These are phyloP conservation scores for Brachymystax lenok DNA, from an alignment of 2,797 vertebrate species.

Conservation along the genomic window DNA sequence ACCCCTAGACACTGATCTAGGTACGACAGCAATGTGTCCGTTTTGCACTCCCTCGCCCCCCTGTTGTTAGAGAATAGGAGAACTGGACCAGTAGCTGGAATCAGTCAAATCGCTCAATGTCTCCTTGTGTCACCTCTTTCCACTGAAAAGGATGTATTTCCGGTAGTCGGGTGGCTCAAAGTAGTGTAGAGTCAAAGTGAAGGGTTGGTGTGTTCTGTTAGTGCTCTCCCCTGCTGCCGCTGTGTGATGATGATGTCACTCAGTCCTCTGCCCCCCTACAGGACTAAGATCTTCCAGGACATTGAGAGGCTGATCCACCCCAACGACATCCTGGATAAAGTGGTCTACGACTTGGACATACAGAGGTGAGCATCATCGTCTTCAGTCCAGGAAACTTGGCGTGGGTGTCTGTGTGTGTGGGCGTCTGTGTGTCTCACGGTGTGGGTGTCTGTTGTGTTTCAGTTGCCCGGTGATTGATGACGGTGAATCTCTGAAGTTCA, in stretches of 20 bases:
- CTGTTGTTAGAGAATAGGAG: no score
- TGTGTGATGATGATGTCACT: slow-evolving; percentile 4
- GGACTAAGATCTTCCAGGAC: slow-evolving; percentile 96
- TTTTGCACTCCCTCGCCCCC: no score
- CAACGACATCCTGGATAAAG: slow-evolving; percentile 91
- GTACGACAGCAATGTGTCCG: not conserved
- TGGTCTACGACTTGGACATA: slow-evolving; percentile 93
- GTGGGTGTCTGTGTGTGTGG: not conserved
- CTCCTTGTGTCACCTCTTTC: not conserved
- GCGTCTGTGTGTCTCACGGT: not conserved
- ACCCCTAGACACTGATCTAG: not conserved
- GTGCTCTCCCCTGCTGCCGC: not conserved
- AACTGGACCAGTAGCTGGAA: no score
- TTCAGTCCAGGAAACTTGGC: no score
- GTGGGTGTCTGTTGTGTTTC: slow-evolving; percentile 42
- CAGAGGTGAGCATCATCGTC: slow-evolving; percentile 76
- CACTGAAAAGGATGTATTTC: not conserved
- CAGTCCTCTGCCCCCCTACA: slow-evolving; percentile 60
- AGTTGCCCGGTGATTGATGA: slow-evolving; percentile 85
- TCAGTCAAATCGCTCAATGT: no score
- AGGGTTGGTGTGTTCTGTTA: not conserved
- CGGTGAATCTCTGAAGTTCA: slow-evolving; percentile 91
- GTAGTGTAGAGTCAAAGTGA: not conserved
- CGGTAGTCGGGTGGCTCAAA: not conserved
- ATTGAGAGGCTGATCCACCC: slow-evolving; percentile 97